Evolutionary conservation across 2,888 invertebrate genomes (phyloP).

Genomic region (Lasiommata megera): DNA sequence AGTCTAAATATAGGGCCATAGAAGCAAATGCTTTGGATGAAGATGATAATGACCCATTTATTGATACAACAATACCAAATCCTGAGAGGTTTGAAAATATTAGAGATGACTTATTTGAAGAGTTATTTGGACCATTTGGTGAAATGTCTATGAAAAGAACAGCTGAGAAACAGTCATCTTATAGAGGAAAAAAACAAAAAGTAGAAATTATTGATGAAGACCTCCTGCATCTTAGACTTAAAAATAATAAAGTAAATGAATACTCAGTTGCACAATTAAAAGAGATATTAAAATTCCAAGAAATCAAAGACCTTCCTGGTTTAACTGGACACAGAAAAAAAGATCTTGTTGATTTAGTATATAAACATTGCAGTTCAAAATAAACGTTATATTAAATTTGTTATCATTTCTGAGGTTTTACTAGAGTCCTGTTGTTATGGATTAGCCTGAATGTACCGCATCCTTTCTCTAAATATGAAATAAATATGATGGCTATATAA

Average conservation of each 20-base stretch:
- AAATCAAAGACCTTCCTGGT: conserved; percentile 49
- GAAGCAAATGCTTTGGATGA: conserved; percentile 85
- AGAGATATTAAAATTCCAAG: conserved; percentile 52
- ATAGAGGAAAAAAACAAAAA: conserved; percentile 47
- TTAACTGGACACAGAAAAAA: conserved; percentile 60
- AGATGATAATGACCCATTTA: conserved; percentile 73
- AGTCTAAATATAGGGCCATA: conserved; percentile 83
- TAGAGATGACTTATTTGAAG: conserved; percentile 62
- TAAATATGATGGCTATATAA: too few relatives aligned
- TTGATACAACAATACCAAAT: conserved; percentile 75
- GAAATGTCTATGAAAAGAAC: conserved; percentile 49
- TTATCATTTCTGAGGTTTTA: background rate
- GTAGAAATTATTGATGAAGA: conserved; percentile 50
- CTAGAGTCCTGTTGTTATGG: background rate
- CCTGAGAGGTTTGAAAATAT: conserved; percentile 48
- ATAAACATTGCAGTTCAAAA: conserved; percentile 44
- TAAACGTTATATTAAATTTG: background rate
- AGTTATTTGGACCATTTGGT: conserved; percentile 69
- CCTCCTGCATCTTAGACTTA: conserved; percentile 48
- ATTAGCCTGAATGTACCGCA: too few relatives aligned
- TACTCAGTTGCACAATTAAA: conserved; percentile 62
- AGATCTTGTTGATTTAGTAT: conserved; percentile 61
- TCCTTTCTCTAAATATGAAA: too few relatives aligned
- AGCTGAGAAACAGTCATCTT: conserved; percentile 32
- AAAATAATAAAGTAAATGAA: conserved; percentile 45